Base-by-base conservation (phyloP, 2,888 invertebrate genomes). In the Metacarcinus magister region DNA sequence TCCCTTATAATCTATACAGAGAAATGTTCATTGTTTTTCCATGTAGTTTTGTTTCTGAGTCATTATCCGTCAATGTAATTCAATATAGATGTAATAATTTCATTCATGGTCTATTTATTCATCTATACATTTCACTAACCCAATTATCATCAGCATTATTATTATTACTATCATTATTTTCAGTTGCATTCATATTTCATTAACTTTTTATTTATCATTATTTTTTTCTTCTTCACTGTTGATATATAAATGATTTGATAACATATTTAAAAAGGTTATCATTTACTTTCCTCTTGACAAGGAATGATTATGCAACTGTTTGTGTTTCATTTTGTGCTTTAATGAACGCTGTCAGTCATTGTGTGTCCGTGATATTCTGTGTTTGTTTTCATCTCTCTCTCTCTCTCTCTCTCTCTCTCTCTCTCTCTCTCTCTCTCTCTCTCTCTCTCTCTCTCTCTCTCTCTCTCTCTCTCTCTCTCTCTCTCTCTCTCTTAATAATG, bases 391-490 rank as follows among this genome's bases (percentile, higher is more conserved):
- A 2, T 5, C 7, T 75, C 23, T 28, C 23, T 75, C 28, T 28
- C 23, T 75, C 23, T 28, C 23, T 75, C 28, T 28, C 28, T 75
- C 19, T 2, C 23, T 75, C 28, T 28, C 0, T 28, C 23, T 8
- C 13, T 90, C 39, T 90, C 10, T 90, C 32, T 39, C 39, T 39
- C 39, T 90, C 87, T 87, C 87, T 90, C 90, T 90, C 90, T 90
- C 90, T 90, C 90, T 90, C 90, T 90, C 90, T 90, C 89, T 90
- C 90, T 90, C 90, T 90, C 90, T 90, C 43, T 90, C 90, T 90
- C 43, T 90, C 43, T 90, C 90, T 90, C 90, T 90, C 43, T 90
- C 90, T 90, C 90, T 90, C 43, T 90, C 90, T 90, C 90, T 90
- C 90, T 90, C 90, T 90, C 90, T 90, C 90, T 90, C 90, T 90